A percentile compares a stretch with the other conserved stretches of the same genome.
These are phyloP conservation scores for Semaprochilodus insignis DNA, from an alignment of 2,797 vertebrate species.

Conservation along the genomic window DNA sequence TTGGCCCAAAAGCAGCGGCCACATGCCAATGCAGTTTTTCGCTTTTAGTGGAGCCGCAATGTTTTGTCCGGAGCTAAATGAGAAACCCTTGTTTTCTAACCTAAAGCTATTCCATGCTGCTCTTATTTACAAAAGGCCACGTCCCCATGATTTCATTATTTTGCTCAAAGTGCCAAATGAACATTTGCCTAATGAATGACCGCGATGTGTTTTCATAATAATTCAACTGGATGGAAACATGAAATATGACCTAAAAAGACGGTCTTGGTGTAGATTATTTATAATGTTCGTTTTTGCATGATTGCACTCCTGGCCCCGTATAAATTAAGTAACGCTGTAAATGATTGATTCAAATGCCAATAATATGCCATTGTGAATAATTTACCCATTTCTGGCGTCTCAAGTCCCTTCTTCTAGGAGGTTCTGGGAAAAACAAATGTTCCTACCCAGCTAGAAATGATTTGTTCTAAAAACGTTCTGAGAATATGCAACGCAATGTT, in stretches of 20 bases:
- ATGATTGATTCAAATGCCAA: slow-evolving; percentile 54
- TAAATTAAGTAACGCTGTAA: slow-evolving; percentile 54
- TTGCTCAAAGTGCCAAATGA: background rate
- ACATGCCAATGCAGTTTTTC: slow-evolving; percentile 5
- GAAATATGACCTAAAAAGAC: slow-evolving; percentile 19
- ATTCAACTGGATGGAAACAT: slow-evolving; percentile 5
- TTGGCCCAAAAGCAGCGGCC: background rate
- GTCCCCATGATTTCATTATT: background rate
- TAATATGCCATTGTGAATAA: slow-evolving; percentile 46
- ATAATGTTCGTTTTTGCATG: slow-evolving; percentile 41
- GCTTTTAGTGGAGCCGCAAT: background rate
- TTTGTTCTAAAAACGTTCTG: no score
- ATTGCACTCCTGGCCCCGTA: slow-evolving; percentile 49
- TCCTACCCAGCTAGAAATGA: no score
- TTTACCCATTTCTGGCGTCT: slow-evolving; percentile 31
- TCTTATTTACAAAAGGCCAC: background rate
- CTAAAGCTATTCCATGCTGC: background rate
- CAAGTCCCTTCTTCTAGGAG: background rate
- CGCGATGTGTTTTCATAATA: slow-evolving; percentile 6
- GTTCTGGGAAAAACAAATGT: no score
- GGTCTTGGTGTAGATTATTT: slow-evolving; percentile 32
- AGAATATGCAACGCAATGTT: no score
- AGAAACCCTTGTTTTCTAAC: background rate
- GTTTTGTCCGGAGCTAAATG: slow-evolving; percentile 1
- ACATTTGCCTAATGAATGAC: slow-evolving; percentile 7